Conservation (phyloP, 2,797 vertebrate species). For the Rhinogobio ventralis region DNA sequence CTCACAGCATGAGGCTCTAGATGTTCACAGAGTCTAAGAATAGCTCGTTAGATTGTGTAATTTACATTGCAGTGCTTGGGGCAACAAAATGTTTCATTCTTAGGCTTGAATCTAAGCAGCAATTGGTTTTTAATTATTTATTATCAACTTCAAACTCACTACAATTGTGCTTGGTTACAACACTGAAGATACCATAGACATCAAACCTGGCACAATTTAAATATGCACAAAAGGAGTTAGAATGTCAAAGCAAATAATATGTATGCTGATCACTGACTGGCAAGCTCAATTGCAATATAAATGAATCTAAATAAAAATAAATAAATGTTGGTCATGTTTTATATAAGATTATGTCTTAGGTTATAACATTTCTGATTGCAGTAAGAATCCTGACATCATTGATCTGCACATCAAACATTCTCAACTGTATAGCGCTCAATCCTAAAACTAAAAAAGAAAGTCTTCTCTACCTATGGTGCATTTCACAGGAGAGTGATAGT, state of each 20-base stretch:
- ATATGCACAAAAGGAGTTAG: not conserved
- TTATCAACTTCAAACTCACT: not conserved
- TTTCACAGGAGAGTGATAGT: slow-evolving; percentile 40
- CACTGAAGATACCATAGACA: not conserved
- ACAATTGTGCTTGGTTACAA: not conserved
- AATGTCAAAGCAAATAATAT: slow-evolving; percentile 27
- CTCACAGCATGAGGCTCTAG: slow-evolving; percentile 65
- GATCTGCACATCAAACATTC: slow-evolving; percentile 21
- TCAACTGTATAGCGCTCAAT: slow-evolving; percentile 6
- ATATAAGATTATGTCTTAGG: not conserved
- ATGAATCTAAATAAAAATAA: not conserved
- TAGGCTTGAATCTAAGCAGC: slow-evolving; percentile 63
- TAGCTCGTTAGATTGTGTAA: slow-evolving; percentile 75
- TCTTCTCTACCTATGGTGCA: slow-evolving; percentile 43
- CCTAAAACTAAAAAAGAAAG: slow-evolving; percentile 3
- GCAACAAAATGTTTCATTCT: slow-evolving; percentile 73
- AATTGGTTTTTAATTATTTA: not conserved
- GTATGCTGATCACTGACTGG: not conserved
- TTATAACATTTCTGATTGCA: not conserved
- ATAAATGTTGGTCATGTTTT: not conserved
- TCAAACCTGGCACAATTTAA: not conserved
- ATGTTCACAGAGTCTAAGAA: slow-evolving; percentile 56
- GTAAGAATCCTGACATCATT: slow-evolving; percentile 2
- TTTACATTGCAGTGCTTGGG: slow-evolving; percentile 73
- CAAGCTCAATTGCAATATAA: not conserved